Evolutionary conservation across 2,113 vertebrate species (phyloP).

Genomic region (Lontra canadensis): DNA sequence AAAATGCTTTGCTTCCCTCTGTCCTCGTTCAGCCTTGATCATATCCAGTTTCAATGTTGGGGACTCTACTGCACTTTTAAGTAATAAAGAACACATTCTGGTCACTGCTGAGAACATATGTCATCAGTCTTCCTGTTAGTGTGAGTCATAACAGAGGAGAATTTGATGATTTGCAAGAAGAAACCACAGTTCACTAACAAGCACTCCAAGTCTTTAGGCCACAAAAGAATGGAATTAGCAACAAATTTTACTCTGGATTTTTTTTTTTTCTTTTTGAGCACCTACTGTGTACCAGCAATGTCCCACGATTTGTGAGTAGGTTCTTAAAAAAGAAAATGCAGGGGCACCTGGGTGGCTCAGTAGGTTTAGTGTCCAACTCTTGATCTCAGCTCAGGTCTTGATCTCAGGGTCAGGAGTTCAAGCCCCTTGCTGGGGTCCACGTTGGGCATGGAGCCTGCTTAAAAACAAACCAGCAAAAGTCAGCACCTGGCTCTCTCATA

Average conservation of each 20-base stretch:
- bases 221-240: not conserved
- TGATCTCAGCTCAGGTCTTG: not conserved
- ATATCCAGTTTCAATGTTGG: conserved; percentile 3
- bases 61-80: conserved; percentile 34
- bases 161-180: conserved; percentile 35
- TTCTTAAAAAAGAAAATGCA: not conserved
- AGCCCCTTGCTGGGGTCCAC: not conserved
- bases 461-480: not conserved
- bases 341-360: not conserved
- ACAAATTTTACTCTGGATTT: not conserved
- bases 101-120: conserved; percentile 45
- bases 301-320: not conserved
- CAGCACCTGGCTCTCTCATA: not conserved
- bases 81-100: conserved; percentile 50
- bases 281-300: not conserved
- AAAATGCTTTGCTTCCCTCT: not conserved
- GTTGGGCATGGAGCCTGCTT: not conserved
- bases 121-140: conserved; percentile 67
- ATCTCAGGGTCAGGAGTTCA: not conserved
- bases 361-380: not conserved
- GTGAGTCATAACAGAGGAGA: conserved; percentile 60
- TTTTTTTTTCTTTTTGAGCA: conserved; percentile 12
- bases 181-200: conserved; percentile 42
- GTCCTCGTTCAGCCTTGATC: not conserved
- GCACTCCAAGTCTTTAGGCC: not conserved